Conservation (phyloP, 2,888 invertebrate species). For the Phorcus lineatus region DNA sequence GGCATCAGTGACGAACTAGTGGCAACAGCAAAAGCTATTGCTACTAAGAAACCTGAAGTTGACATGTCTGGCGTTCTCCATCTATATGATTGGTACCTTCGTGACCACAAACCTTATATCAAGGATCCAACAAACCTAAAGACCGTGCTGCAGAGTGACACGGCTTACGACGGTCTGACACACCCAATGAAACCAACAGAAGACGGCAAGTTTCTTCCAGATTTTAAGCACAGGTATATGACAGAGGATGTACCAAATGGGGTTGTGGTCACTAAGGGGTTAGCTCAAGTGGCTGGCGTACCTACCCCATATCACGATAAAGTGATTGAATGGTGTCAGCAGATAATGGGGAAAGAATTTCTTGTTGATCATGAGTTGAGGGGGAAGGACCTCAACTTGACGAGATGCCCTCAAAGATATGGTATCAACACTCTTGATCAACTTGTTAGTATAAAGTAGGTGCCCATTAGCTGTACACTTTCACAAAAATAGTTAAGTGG, state of each 20-base stretch:
- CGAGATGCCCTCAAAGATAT: conserved; percentile 57
- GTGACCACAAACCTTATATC: conserved; percentile 52
- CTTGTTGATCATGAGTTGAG: conserved; percentile 45
- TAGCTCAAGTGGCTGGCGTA: conserved; percentile 54
- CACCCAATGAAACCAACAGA: conserved; percentile 53
- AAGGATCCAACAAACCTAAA: conserved; percentile 46
- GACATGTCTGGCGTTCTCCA: conserved; percentile 58
- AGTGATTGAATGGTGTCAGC: conserved; percentile 56
- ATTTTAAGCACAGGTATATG: conserved; percentile 56
- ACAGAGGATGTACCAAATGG: conserved; percentile 62
- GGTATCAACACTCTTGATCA: conserved; percentile 53
- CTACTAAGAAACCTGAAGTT: conserved; percentile 39
- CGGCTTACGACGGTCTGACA: conserved; percentile 54
- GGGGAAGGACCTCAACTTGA: conserved; percentile 52
- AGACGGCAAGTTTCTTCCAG: conserved; percentile 52
- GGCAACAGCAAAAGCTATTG: conserved; percentile 53
- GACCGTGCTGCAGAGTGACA: conserved; percentile 53
- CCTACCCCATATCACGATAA: conserved; percentile 55
- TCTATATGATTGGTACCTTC: conserved; percentile 57
- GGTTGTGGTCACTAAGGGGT: conserved; percentile 57
- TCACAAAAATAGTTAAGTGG: background rate
- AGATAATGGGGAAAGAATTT: conserved; percentile 54
- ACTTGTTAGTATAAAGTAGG: conserved; percentile 7
- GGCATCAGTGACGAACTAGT: conserved; percentile 59
- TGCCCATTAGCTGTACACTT: background rate